Conservation (phyloP, 2,113 vertebrate genomes). For the Pantherophis guttatus region DNA sequence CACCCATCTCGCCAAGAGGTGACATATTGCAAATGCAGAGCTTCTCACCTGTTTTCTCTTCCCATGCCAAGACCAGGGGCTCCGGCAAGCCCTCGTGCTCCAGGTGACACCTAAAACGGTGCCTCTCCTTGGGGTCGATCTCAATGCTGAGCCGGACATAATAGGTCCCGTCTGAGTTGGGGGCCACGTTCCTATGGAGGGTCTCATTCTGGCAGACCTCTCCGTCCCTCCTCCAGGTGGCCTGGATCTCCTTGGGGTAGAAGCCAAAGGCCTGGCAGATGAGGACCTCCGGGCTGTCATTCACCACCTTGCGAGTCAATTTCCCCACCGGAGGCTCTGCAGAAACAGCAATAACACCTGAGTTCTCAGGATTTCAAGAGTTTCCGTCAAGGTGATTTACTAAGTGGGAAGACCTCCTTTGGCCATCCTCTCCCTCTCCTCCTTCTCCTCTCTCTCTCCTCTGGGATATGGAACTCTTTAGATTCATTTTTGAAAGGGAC, state of each 20-base stretch:
- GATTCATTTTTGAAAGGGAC: neutral
- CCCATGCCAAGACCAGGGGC: neutral
- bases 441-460: too few relatives aligned
- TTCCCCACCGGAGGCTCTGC: neutral
- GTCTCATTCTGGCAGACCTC: neutral
- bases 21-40: too few relatives aligned
- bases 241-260: neutral
- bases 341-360: too few relatives aligned
- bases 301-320: fast-evolving
- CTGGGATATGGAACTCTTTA: neutral
- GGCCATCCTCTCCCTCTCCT: too few relatives aligned
- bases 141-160: neutral
- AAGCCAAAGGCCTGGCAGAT: neutral
- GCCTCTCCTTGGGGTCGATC: neutral
- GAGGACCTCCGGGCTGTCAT: neutral
- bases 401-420: fast-evolving
- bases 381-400: neutral
- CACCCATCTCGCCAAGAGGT: too few relatives aligned
- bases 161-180: neutral
- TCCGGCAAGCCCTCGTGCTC: neutral
- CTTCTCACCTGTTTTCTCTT: neutral
- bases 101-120: neutral
- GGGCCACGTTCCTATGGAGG: neutral
- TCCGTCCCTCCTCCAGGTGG: neutral
- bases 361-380: neutral